These are phyloP conservation scores for Tetragonula clypearis DNA, from an alignment of 1,140 invertebrate species.

Conservation along the genomic window DNA sequence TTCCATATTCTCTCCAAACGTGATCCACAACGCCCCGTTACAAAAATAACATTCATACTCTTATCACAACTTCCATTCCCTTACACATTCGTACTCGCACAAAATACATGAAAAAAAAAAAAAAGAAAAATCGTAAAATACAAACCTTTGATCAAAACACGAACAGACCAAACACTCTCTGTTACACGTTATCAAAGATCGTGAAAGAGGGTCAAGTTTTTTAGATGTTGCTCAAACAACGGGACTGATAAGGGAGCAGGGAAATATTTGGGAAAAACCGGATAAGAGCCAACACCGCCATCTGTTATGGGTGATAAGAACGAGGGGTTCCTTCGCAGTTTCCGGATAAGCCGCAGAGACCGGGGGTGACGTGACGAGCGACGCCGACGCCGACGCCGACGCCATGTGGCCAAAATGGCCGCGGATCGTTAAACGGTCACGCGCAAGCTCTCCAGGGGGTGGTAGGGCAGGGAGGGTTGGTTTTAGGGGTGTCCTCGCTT, in stretches of 20 bases:
- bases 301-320: constrained; percentile 76
- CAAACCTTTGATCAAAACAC: not conserved
- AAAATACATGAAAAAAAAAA: not conserved
- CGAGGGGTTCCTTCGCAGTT: constrained; percentile 72
- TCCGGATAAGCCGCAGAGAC: constrained; percentile 73
- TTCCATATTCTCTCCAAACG: too few species aligned
- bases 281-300: constrained; percentile 72
- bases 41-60: not conserved
- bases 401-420: constrained; percentile 78
- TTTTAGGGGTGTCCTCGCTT: constrained; percentile 56
- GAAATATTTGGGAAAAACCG: constrained; percentile 42
- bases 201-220: not conserved
- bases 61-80: not conserved
- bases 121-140: not conserved
- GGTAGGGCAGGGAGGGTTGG: constrained; percentile 56
- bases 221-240: too few species aligned
- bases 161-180: too few species aligned
- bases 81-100: not conserved
- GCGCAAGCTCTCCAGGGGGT: constrained; percentile 68
- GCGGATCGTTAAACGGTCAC: constrained; percentile 69
- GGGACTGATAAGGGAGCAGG: not conserved
- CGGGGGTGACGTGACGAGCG: constrained; percentile 70
- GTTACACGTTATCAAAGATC: not conserved
- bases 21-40: not conserved
- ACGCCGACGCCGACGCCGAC: constrained; percentile 69